These are phyloP conservation scores for Ptilodon capucinus DNA, from an alignment of 2,888 invertebrate species.

Conservation along the genomic window DNA sequence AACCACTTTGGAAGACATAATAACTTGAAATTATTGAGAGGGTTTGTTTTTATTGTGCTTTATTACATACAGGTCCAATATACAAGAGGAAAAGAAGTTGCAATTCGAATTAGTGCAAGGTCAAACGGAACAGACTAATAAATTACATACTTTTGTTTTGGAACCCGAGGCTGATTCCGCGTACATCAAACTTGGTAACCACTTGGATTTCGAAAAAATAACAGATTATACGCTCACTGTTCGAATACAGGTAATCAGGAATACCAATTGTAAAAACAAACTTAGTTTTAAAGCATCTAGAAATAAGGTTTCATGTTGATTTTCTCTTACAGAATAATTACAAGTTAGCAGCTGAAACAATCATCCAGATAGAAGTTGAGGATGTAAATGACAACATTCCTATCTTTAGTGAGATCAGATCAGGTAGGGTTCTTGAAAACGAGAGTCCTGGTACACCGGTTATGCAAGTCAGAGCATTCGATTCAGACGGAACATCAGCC, in stretches of 20 bases:
- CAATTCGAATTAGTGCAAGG: conserved; percentile 92
- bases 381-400: conserved; percentile 97
- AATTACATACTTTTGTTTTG: conserved; percentile 88
- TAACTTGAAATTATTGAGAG: no score
- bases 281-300: conserved; percentile 1
- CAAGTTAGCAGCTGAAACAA: conserved; percentile 89
- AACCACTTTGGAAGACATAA: not conserved
- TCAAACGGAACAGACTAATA: conserved; percentile 93
- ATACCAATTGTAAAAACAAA: conserved; percentile 8
- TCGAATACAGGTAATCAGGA: conserved; percentile 85
- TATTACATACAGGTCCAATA: conserved; percentile 84
- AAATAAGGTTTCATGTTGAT: not conserved
- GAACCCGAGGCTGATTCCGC: conserved; percentile 87
- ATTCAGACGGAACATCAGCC: conserved; percentile 91
- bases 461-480: conserved; percentile 93
- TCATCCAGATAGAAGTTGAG: conserved; percentile 89
- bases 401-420: conserved; percentile 90
- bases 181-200: conserved; percentile 88
- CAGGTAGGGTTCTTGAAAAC: conserved; percentile 93
- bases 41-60: no score
- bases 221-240: conserved; percentile 92
- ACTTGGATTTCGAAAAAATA: conserved; percentile 92
- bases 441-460: conserved; percentile 92
- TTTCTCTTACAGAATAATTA: conserved; percentile 86
- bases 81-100: conserved; percentile 87